Conservation (phyloP, 1,140 invertebrate genomes). For the Drosophila varians region DNA sequence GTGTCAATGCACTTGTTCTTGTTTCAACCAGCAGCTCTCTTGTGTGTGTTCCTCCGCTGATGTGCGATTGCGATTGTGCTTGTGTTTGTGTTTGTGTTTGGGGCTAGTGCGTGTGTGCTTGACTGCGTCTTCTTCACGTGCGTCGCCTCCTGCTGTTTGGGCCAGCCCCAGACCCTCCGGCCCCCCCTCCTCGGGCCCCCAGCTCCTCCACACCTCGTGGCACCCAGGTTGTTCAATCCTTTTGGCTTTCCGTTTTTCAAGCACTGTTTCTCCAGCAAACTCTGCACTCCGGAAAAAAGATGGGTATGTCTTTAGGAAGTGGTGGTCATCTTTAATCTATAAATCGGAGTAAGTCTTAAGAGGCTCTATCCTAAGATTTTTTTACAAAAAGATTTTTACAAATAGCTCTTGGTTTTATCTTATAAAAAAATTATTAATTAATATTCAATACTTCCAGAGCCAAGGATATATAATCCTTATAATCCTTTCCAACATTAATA, state of each 20-base stretch:
- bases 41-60: slow-evolving; percentile 10
- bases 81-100: slow-evolving; percentile 11
- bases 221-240: slow-evolving; percentile 71
- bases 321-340: no score
- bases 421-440: no score
- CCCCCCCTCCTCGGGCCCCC: not conserved
- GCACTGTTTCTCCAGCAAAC: slow-evolving; percentile 50
- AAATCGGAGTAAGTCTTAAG: no score
- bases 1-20: slow-evolving; percentile 81
- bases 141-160: slow-evolving; percentile 77
- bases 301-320: no score
- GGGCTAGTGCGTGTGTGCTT: slow-evolving; percentile 62
- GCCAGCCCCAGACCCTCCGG: slow-evolving; percentile 16
- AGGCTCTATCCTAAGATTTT: no score
- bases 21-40: slow-evolving; percentile 52
- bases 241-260: slow-evolving; percentile 76
- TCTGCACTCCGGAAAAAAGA: slow-evolving; percentile 6
- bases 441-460: no score
- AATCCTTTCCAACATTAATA: no score
- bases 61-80: slow-evolving; percentile 34
- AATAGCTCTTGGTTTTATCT: no score
- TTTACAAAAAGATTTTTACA: no score
- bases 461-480: no score
- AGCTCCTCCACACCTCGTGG: not conserved
- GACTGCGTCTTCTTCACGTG: slow-evolving; percentile 75